A percentile compares a stretch with the other conserved stretches of the same genome.
Conservation (phyloP, 1,140 invertebrate genomes). For the Littorina saxatilis region DNA sequence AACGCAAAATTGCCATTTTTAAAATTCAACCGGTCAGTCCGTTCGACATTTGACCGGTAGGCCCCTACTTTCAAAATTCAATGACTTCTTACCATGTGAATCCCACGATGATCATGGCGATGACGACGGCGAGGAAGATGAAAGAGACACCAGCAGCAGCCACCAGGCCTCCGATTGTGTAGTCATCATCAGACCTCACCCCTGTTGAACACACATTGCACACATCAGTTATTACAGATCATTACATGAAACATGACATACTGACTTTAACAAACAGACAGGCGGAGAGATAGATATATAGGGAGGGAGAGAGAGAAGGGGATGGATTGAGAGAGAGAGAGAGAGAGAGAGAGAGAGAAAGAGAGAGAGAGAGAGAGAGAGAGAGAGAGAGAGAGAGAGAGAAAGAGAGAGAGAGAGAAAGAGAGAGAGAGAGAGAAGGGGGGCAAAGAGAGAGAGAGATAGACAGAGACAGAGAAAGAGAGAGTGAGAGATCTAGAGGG, state of each 20-base stretch:
- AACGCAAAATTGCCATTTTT: too few relatives aligned
- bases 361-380: background rate
- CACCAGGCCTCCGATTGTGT: background rate
- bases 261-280: background rate
- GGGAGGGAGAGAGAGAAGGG: too few relatives aligned
- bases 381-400: slow-evolving; percentile 13
- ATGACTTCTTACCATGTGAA: slow-evolving; percentile 20
- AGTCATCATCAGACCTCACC: background rate
- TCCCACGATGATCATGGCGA: background rate
- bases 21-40: too few relatives aligned
- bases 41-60: too few relatives aligned
- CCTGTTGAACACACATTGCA: background rate
- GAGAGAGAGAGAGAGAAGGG: background rate
- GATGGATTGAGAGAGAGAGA: too few relatives aligned
- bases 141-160: background rate
- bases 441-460: too few relatives aligned
- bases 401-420: slow-evolving; percentile 4
- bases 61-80: too few relatives aligned
- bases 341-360: background rate
- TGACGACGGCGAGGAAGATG: slow-evolving; percentile 16
- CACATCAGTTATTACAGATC: background rate
- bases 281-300: background rate
- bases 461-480: background rate
- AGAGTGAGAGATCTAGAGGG: background rate
- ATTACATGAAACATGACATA: background rate